Conservation (phyloP, 2,888 invertebrate species). For the Mythimna loreyi region DNA sequence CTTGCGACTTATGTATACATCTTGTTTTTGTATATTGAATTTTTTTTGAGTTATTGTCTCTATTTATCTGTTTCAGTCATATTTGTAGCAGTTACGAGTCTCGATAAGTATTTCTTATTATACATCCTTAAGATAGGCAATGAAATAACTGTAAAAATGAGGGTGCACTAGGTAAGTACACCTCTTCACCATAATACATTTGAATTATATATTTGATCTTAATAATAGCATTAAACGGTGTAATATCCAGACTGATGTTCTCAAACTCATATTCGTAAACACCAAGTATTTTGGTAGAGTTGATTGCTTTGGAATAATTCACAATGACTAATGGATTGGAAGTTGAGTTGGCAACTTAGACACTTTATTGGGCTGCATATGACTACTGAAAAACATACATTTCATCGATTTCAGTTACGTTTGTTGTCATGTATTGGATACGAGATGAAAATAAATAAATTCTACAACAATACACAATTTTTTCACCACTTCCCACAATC, state of each 20-base stretch:
- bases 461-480: too few relatives aligned
- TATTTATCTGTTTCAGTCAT: too few relatives aligned
- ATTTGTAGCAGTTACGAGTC: background rate
- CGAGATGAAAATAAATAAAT: too few relatives aligned
- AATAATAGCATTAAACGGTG: constrained; percentile 89
- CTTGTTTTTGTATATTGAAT: too few relatives aligned
- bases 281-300: constrained; percentile 96
- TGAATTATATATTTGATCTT: too few relatives aligned
- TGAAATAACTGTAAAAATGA: background rate
- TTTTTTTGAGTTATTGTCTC: too few relatives aligned
- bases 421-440: too few relatives aligned
- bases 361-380: constrained; percentile 98
- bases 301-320: constrained; percentile 97
- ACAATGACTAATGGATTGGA: constrained; percentile 97
- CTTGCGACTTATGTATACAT: constrained; percentile 36
- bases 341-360: constrained; percentile 98
- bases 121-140: too few relatives aligned
- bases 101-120: too few relatives aligned
- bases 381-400: constrained; percentile 92
- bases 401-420: background rate
- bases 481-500: too few relatives aligned
- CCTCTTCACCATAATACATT: too few relatives aligned
- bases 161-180: too few relatives aligned
- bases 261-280: constrained; percentile 98
- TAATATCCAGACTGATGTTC: constrained; percentile 96